Percentiles rank a stretch among this genome's conserved stretches.
phyloP scores from a whole-genome alignment of 2,888 invertebrate genomes.

The Mythimna albipuncta region DNA sequence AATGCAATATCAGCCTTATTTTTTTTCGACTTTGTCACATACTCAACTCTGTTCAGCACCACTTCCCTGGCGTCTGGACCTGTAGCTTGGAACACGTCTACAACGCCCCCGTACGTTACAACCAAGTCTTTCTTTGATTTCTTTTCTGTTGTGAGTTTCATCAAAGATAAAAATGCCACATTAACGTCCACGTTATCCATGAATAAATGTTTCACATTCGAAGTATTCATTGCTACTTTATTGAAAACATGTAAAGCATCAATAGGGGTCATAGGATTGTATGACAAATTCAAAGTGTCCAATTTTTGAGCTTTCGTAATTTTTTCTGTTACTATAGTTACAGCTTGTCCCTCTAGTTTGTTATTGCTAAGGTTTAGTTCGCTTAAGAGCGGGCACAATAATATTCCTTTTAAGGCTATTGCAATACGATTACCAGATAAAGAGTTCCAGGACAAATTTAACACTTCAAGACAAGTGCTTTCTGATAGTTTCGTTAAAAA shows the following conservation, averaged over 20 bases:
- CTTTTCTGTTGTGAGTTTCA: slow-evolving; percentile 64
- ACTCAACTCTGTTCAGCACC: slow-evolving; percentile 77
- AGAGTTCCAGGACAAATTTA: slow-evolving; percentile 81
- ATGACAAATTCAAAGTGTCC: slow-evolving; percentile 76
- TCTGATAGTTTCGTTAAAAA: slow-evolving; percentile 72
- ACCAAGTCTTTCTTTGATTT: slow-evolving; percentile 68
- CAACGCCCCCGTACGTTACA: slow-evolving; percentile 74
- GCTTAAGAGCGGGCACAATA: slow-evolving; percentile 70
- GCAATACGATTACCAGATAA: slow-evolving; percentile 71
- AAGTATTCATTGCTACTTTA: slow-evolving; percentile 66
- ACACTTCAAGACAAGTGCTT: slow-evolving; percentile 69
- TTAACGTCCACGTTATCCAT: slow-evolving; percentile 77
- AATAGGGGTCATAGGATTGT: slow-evolving; percentile 74
- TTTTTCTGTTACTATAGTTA: slow-evolving; percentile 60
- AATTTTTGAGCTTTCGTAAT: slow-evolving; percentile 74
- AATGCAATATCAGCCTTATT: slow-evolving; percentile 74
- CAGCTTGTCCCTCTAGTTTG: slow-evolving; percentile 70
- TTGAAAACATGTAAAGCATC: slow-evolving; percentile 74
- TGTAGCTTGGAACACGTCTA: slow-evolving; percentile 52
- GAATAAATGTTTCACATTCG: slow-evolving; percentile 72
- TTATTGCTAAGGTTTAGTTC: slow-evolving; percentile 78
- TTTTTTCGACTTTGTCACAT: slow-evolving; percentile 71
- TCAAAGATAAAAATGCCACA: slow-evolving; percentile 66
- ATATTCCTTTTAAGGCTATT: slow-evolving; percentile 68
- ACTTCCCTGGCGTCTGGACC: slow-evolving; percentile 74